Percentiles rank a stretch among this genome's conserved stretches.
Conservation (phyloP, 1,140 invertebrate species). For the Cataglyphis hispanica region DNA sequence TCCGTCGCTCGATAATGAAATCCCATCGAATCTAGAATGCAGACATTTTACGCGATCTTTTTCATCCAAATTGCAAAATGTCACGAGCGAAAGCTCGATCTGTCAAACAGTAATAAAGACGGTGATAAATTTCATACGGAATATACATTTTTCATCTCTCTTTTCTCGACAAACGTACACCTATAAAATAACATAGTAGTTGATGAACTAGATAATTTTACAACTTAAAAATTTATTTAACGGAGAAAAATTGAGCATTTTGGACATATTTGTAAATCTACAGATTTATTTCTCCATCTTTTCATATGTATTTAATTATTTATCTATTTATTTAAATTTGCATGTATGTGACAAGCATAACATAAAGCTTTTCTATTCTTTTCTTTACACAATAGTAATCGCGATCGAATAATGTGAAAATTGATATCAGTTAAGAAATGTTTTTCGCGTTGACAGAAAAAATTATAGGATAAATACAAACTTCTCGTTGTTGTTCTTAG, state of each 20-base stretch:
- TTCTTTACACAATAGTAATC: not conserved
- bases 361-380: not conserved
- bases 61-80: constrained; percentile 16
- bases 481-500: not conserved
- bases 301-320: too few species aligned
- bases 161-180: not conserved
- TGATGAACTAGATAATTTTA: not conserved
- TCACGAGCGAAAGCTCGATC: constrained; percentile 20
- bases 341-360: not conserved
- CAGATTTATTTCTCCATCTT: too few species aligned
- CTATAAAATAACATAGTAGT: not conserved
- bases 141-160: not conserved
- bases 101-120: not conserved
- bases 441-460: not conserved
- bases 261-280: not conserved
- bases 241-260: not conserved
- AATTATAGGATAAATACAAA: constrained; percentile 39
- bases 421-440: constrained; percentile 27
- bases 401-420: not conserved
- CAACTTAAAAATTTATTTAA: not conserved
- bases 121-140: not conserved
- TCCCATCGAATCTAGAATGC: not conserved
- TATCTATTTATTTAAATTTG: not conserved
- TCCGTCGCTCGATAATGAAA: not conserved
- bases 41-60: not conserved